Percentiles rank a stretch among this genome's conserved stretches.
These are phyloP conservation scores for Polydrusus cervinus DNA, from an alignment of 2,888 invertebrate genomes.

Conservation along the genomic window DNA sequence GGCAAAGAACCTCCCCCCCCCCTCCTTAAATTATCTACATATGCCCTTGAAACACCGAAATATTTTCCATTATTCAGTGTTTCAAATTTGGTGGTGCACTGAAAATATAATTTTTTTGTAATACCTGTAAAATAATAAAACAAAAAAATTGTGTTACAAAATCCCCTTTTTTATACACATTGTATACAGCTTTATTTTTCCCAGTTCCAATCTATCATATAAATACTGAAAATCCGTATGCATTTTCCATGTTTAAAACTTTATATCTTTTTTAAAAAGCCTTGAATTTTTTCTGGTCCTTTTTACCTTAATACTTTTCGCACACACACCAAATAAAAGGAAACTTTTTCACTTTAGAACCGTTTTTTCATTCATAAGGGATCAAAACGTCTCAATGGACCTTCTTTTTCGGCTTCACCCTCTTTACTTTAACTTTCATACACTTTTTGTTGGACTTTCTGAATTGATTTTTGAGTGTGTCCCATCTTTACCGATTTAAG, in stretches of 20 bases:
- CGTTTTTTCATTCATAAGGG: conserved; percentile 29
- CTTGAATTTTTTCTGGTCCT: conserved; percentile 25
- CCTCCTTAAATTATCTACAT: too few species aligned
- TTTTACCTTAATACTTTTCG: conserved; percentile 22
- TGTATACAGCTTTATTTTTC: not conserved
- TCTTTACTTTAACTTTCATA: conserved; percentile 21
- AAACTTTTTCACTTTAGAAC: conserved; percentile 38
- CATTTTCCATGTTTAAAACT: not conserved
- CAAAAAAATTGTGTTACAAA: not conserved
- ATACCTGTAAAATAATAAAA: not conserved
- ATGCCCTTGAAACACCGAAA: too few species aligned
- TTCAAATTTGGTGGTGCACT: too few species aligned
- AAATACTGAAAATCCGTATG: not conserved
- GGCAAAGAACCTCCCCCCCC: too few species aligned
- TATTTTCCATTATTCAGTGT: too few species aligned
- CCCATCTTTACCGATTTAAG: conserved; percentile 13
- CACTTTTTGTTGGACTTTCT: conserved; percentile 14
- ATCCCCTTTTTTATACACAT: too few species aligned
- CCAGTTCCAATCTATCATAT: not conserved
- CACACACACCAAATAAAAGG: conserved; percentile 23
- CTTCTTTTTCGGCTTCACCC: conserved; percentile 22
- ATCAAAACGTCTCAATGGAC: conserved; percentile 30
- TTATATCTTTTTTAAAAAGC: conserved; percentile 13
- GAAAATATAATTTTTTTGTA: too few species aligned
- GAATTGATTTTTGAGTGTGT: conserved; percentile 16